Evolutionary conservation across 2,888 invertebrate species (phyloP).

Genomic region (Pristionchus exspectatus): DNA sequence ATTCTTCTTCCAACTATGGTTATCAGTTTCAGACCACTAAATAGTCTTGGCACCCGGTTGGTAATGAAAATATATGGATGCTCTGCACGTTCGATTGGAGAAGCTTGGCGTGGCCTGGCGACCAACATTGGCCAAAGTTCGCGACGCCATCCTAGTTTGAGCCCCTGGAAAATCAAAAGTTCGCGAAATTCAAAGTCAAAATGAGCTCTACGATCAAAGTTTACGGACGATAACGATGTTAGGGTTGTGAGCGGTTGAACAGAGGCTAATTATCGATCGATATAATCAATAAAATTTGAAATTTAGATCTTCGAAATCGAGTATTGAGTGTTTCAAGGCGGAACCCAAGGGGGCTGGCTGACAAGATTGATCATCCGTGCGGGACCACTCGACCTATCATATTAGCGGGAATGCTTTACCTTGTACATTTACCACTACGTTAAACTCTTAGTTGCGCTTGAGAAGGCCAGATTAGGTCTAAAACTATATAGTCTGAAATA

Average conservation of each 20-base stretch:
- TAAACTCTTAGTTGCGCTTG: no score
- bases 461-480: no score
- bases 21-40: no score
- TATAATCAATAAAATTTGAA: neutral
- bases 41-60: no score
- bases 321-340: neutral
- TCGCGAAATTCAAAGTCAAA: neutral
- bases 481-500: no score
- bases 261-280: neutral
- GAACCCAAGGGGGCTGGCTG: neutral
- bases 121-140: constrained; percentile 70
- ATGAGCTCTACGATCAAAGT: neutral
- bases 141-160: constrained; percentile 67
- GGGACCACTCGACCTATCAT: no score
- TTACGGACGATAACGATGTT: neutral
- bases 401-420: no score
- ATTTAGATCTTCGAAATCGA: neutral
- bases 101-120: constrained; percentile 55
- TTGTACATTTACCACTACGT: no score
- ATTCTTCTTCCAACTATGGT: no score
- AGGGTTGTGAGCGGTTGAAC: neutral
- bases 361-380: no score
- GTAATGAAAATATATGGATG: no score
- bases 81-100: no score
- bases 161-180: neutral